Conservation (phyloP, 2,113 vertebrate genomes). For the Xerus inauris region DNA sequence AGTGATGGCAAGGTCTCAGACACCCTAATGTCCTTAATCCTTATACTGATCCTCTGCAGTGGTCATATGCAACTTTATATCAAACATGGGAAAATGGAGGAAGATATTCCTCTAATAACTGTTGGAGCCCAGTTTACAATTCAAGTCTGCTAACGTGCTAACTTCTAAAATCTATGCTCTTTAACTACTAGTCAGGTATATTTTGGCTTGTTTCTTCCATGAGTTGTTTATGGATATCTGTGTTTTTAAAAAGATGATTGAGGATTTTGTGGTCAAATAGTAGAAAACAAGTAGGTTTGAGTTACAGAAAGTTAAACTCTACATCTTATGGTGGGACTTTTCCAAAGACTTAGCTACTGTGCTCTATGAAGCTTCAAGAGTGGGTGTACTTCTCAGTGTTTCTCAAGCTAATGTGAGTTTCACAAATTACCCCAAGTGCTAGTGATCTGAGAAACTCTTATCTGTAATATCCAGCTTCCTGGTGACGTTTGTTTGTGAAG, state of each 20-base stretch:
- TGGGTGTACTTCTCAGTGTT: not conserved
- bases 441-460: not conserved
- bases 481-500: not conserved
- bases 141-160: not conserved
- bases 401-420: not conserved
- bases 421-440: not conserved
- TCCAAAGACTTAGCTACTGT: not conserved
- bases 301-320: not conserved
- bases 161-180: not conserved
- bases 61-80: not conserved
- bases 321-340: not conserved
- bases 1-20: not conserved
- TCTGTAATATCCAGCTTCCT: not conserved
- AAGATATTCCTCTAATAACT: not conserved
- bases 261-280: not conserved
- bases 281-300: not conserved
- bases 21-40: not conserved
- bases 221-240: not conserved
- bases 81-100: not conserved
- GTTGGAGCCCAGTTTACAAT: not conserved
- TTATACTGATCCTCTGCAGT: not conserved
- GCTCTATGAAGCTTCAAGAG: not conserved
- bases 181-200: not conserved
- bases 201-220: not conserved
- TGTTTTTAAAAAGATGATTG: not conserved